Evolutionary conservation across 2,888 invertebrate genomes (phyloP), one percentile per base, ranked within the genome.

Genomic region (Apotomis capreana): DNA sequence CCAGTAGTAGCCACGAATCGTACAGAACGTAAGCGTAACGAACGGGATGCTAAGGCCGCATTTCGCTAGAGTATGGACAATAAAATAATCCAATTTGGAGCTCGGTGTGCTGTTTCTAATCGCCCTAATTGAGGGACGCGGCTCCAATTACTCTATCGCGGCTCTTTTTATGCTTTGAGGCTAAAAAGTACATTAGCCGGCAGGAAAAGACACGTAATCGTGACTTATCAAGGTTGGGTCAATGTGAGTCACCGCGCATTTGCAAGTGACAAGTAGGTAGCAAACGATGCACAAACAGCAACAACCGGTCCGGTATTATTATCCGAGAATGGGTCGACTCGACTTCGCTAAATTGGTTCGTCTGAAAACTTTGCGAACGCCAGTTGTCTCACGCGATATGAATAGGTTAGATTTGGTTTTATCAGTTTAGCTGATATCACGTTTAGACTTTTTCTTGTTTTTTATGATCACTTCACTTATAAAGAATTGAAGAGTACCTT

Each of bases 71-170:
- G 78, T 78, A 80, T 71, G 71, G 67, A 40, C 40, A 40, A 40
- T 6, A 70, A 70, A 70, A 70, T 85, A 87, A 87, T 88, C 85
- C 84, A 87, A 87, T 87, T 86, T 85, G 76, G 81, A 78, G 76
- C 78, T 78, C 78, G 77, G 78, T 80, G 79, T 82, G 80, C 82
- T 82, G 84, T 83, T 87, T 85, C 84, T 86, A 88, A 88, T 87
- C 85, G 81, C 77, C 78, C 81, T 88, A 88, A 88, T 86, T 87
- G 85, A 81, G 82, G 78, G 83, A 84, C 85, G 83, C 76, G 79
- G 74, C 79, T 83, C 81, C 81, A 86, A 87, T 87, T 85, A 87
- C 81, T 76, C 78, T 80, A 83, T 82, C 80, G 81, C 78, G 76
- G 79, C 79, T 79, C 78, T 80, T 82, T 82, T 79, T 75, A 76